Percentiles rank a stretch among this genome's conserved stretches.
These are phyloP conservation scores for Micoletzkya japonica DNA, from an alignment of 2,888 invertebrate genomes.

Conservation along the genomic window DNA sequence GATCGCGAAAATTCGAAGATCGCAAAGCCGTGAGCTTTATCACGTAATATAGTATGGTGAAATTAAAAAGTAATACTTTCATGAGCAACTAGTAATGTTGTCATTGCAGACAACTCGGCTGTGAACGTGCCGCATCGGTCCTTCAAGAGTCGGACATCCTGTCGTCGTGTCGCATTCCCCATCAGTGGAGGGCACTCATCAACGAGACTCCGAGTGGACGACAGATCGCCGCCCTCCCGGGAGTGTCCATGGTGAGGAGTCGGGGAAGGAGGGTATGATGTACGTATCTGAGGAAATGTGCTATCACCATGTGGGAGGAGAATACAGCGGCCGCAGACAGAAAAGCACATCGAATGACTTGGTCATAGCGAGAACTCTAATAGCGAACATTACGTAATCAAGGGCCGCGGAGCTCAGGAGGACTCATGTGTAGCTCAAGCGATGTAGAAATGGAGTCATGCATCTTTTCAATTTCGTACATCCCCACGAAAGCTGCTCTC, in stretches of 20 bases:
- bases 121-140: slow-evolving; percentile 50
- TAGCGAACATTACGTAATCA: no score
- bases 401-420: no score
- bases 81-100: background rate
- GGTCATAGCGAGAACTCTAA: no score
- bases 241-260: slow-evolving; percentile 37
- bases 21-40: background rate
- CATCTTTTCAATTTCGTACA: no score
- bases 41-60: background rate
- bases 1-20: background rate
- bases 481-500: no score
- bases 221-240: slow-evolving; percentile 43
- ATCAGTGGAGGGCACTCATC: slow-evolving; percentile 48
- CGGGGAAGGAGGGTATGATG: no score
- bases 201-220: slow-evolving; percentile 51
- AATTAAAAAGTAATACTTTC: background rate
- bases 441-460: no score
- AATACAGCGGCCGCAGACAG: no score
- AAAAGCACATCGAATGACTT: no score
- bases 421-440: no score
- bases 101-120: slow-evolving; percentile 51
- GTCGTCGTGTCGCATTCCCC: slow-evolving; percentile 36
- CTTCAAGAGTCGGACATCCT: slow-evolving; percentile 47
- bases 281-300: no score
- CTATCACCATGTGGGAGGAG: no score